Evolutionary conservation across 2,888 invertebrate genomes (phyloP).

Genomic region (Thecophora atra): DNA sequence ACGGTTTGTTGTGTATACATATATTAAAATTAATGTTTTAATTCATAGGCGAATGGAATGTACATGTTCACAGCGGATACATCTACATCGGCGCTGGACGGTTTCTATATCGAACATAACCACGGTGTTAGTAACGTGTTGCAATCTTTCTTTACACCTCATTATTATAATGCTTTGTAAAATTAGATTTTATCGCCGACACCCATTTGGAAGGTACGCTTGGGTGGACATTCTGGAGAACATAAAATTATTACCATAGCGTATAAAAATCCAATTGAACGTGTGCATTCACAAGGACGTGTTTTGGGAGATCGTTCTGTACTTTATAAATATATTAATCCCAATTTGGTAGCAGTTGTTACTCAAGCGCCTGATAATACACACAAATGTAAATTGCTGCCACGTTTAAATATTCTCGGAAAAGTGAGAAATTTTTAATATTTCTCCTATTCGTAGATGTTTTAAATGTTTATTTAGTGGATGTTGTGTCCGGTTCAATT

Average conservation of each 20-base stretch:
- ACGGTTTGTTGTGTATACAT: not conserved
- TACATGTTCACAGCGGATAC: constrained; percentile 75
- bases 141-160: not conserved
- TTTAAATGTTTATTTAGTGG: constrained; percentile 86
- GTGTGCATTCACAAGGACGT: constrained; percentile 93
- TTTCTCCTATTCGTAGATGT: constrained; percentile 69
- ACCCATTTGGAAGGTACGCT: constrained; percentile 77
- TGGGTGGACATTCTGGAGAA: constrained; percentile 70
- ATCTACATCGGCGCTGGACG: constrained; percentile 70
- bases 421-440: not conserved
- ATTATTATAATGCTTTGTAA: constrained; percentile 2
- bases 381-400: constrained; percentile 73
- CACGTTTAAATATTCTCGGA: not conserved
- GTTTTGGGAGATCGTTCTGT: constrained; percentile 96
- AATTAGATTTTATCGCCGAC: constrained; percentile 70
- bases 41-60: constrained; percentile 64
- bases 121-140: constrained; percentile 52
- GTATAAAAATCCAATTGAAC: constrained; percentile 75
- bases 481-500: constrained; percentile 87
- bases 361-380: constrained; percentile 79
- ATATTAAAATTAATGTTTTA: not conserved
- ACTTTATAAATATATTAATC: constrained; percentile 98
- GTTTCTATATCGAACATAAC: constrained; percentile 68
- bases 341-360: constrained; percentile 90
- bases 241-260: constrained; percentile 74